These are phyloP conservation scores for Spinus pinus DNA, from an alignment of 2,797 vertebrate genomes.

Conservation along the genomic window DNA sequence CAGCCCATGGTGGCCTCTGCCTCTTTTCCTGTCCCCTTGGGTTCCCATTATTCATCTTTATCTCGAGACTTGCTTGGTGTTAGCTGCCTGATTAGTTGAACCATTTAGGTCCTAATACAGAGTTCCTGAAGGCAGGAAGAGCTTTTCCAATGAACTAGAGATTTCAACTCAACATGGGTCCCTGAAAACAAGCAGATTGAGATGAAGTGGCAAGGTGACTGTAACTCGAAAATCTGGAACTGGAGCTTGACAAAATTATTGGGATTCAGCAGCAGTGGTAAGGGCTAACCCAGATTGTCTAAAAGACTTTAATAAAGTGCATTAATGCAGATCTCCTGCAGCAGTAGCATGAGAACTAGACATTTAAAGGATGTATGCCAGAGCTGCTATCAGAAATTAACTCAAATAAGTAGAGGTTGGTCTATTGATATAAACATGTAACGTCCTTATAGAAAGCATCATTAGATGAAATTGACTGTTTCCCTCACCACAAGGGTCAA, in stretches of 20 bases:
- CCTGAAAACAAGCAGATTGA: not conserved
- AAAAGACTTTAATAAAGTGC: not conserved
- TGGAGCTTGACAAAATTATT: not conserved
- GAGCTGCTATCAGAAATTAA: not conserved
- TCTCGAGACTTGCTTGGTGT: not conserved
- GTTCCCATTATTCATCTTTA: not conserved
- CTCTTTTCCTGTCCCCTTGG: not conserved
- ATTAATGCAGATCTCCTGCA: not conserved
- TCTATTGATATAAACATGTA: not conserved
- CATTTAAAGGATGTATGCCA: not conserved
- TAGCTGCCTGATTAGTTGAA: not conserved
- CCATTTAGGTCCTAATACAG: not conserved
- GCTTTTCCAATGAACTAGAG: not conserved
- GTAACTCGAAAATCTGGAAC: not conserved
- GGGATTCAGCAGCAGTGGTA: not conserved
- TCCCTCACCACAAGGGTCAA: not conserved
- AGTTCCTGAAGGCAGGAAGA: not conserved
- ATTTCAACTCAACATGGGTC: not conserved
- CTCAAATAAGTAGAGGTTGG: not conserved
- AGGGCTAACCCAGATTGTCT: not conserved
- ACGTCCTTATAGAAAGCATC: not conserved
- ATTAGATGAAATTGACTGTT: not conserved
- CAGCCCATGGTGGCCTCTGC: not conserved
- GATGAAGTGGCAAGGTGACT: not conserved
- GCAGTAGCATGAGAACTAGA: not conserved